Conservation (phyloP, 37 sponge, comb jelly and placozoan species). For the Eunapius fragilis region DNA sequence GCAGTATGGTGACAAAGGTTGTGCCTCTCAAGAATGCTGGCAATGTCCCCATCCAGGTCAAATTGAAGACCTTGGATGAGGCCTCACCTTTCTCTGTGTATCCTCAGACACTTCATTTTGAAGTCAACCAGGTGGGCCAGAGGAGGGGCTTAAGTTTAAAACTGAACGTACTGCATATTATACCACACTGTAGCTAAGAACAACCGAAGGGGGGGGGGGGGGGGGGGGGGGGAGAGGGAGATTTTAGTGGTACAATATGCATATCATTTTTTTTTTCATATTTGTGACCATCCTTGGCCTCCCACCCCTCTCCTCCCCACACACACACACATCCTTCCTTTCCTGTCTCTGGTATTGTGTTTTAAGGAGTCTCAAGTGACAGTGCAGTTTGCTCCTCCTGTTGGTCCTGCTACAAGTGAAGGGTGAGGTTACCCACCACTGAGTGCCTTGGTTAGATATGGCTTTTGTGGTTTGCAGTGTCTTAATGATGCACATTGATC, state of each 20-base stretch:
- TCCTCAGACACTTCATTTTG: constrained; percentile 35
- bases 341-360: neutral
- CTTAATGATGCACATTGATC: constrained; percentile 52
- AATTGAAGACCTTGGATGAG: constrained; percentile 10
- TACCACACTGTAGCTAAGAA: no score
- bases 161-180: no score
- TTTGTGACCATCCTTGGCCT: neutral
- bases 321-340: no score
- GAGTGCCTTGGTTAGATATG: neutral
- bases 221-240: no score
- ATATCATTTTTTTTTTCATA: no score
- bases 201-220: no score
- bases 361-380: constrained; percentile 29
- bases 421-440: neutral
- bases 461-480: neutral
- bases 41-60: constrained; percentile 58
- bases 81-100: constrained; percentile 22
- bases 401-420: constrained; percentile 11
- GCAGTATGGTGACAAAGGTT: constrained; percentile 18
- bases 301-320: neutral
- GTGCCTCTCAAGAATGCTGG: constrained; percentile 76
- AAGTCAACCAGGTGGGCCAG: constrained; percentile 25
- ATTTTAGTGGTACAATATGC: no score
- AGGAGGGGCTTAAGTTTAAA: neutral
- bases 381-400: constrained; percentile 28